Base-by-base conservation (phyloP, 2,113 vertebrate genomes). In the Psammodynastes pulverulentus region DNA sequence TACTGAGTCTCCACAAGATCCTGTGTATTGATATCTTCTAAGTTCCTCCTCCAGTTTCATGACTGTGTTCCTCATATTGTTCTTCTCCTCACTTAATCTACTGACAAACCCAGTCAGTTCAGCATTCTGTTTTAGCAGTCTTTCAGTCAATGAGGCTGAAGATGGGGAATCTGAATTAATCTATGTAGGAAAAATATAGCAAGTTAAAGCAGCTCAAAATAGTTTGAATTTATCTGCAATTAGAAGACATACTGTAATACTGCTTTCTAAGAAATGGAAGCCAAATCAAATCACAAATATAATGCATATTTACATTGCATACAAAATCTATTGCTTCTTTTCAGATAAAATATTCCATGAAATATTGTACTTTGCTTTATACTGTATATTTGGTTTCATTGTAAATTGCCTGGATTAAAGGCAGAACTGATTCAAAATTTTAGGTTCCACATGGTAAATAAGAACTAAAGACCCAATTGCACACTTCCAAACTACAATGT, bases 71-170 rank as follows among this genome's bases (percentile, higher is more conserved):
- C 99, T 98, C 95, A 99, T 97, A 87, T 98, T 98, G 62, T 99
- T 99, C 97, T 99, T 99, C 95, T 99, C 99, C 89, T 99, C 98
- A 0, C 98, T 99, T 95, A 99, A 97, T 0, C 97, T 98, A 94
- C 98, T 98, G 94, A 99, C 98, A 15, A 99, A 98, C 49, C 99
- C 99, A 0, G 98, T 99, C 86, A 99, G 97, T 95, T 99, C 98
- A 0, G 98, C 98, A 5, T 99, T 99, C 95, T 99, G 99, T 94
- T 98, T 97, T 94, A 99, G 98, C 89, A 99, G 97, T 46, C 98
- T 97, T 97, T 99, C 98, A 0, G 98, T 98, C 94, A 99, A 93
- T 0, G 97, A 97, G 94, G 97, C 97, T 89, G 97, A 97, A 0
- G 97, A 97, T 1, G 97, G 93, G 10, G 97, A 95, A 85, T 95